phyloP scores from a whole-genome alignment of 2,113 vertebrate genomes.

The Gymnarchus niloticus region DNA sequence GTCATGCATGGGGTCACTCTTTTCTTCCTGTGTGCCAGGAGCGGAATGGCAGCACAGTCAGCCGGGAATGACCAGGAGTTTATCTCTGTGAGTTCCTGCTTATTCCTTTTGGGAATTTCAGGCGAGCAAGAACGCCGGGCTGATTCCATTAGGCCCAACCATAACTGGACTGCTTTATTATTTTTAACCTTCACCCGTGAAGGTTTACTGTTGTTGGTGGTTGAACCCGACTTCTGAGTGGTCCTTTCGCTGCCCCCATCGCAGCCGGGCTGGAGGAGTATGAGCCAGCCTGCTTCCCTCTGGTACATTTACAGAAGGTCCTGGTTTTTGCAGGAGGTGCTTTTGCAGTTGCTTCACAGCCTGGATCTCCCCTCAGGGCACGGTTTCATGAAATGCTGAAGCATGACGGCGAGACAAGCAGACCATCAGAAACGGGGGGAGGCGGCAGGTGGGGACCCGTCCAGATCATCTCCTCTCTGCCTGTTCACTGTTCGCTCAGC shows the following conservation, averaged over 20 bases:
- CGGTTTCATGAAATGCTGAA: not conserved
- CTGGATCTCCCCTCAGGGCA: not conserved
- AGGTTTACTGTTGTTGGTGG: not conserved
- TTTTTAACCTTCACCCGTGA: not conserved
- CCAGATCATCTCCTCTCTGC: not conserved
- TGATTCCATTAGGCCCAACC: not conserved
- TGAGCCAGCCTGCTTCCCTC: not conserved
- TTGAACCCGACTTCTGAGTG: not conserved
- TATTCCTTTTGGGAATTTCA: not conserved
- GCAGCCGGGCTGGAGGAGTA: not conserved
- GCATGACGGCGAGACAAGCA: not conserved
- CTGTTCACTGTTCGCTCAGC: not conserved
- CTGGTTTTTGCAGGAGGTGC: not conserved
- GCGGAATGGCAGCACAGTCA: not conserved
- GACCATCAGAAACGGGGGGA: too few relatives aligned
- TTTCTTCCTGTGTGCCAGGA: not conserved
- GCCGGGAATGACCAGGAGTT: not conserved
- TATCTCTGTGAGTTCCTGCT: not conserved
- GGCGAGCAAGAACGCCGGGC: not conserved
- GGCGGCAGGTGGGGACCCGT: too few relatives aligned
- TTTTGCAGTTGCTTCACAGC: not conserved
- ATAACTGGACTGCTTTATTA: not conserved
- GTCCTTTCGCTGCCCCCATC: not conserved
- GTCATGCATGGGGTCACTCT: not conserved
- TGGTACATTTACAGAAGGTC: not conserved